Conservation (phyloP, 2,888 invertebrate species). For the Dione juno region DNA sequence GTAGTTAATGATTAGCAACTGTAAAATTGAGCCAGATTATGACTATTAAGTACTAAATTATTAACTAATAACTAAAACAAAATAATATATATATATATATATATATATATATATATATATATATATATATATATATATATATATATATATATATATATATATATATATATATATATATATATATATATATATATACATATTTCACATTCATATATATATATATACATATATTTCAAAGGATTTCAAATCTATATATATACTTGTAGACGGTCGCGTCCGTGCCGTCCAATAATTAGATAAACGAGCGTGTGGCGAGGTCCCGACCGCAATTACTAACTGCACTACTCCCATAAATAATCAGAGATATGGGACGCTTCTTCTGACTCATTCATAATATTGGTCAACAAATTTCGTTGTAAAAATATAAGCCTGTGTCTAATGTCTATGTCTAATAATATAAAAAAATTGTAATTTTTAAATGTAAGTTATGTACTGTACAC, state of each 20-base stretch:
- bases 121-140: too few species aligned
- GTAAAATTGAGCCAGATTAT: too few species aligned
- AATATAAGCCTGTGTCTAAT: not conserved
- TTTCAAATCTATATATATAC: slow-evolving; percentile 14
- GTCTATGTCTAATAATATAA: not conserved
- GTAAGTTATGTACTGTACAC: too few species aligned
- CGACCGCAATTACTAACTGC: slow-evolving; percentile 78
- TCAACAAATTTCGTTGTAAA: slow-evolving; percentile 45
- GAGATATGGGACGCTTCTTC: slow-evolving; percentile 73
- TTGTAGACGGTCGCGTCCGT: slow-evolving; percentile 31
- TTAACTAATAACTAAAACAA: too few species aligned
- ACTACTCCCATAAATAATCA: slow-evolving; percentile 76
- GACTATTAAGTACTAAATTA: too few species aligned
- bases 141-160: too few species aligned
- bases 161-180: too few species aligned
- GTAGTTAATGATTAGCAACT: too few species aligned
- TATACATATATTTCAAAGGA: slow-evolving; percentile 10
- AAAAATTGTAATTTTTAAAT: not conserved
- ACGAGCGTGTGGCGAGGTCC: slow-evolving; percentile 80
- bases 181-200: too few species aligned
- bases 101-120: too few species aligned
- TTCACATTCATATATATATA: too few species aligned
- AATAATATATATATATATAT: too few species aligned
- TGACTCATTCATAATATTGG: slow-evolving; percentile 65
- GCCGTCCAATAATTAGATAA: slow-evolving; percentile 75